Evolutionary conservation across 64 coral and sea anemone genomes (phyloP), one percentile per base, ranked within the genome.

Genomic region (Exaiptasia diaphana): DNA sequence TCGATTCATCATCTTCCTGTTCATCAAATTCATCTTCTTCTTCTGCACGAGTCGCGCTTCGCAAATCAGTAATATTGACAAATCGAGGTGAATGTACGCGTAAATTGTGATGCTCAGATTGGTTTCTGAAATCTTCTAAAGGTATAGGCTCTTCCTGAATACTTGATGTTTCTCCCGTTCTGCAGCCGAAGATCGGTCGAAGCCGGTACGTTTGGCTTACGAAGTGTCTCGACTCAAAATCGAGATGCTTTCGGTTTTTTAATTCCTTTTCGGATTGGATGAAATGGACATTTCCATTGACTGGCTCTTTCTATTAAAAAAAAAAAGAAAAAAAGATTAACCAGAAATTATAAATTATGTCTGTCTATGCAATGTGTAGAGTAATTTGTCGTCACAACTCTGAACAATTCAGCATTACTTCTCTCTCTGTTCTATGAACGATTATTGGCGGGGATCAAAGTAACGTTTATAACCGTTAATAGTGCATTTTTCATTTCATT

Each of bases 121-220:
- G 1, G 5, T 45, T 13, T 45, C n/a, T 41, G 5, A 6, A 25
- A 15, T 5, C 18, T 4, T 73, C 3, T 24, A 40, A 25, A 43
- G 69, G 7, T 1, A 73, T 15, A 0, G 38, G 69, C 18, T 41
- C 44, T 1, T 48, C 44, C 15, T 73, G 36, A 17, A 17, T 7
- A 5, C 3, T 38, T 14, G 1, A 12, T 0, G 4, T 25, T 30
- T 73, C 69, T 1, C 69, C 44, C 69, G 28, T 73, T 73, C 38
- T 41, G 40, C 69, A 73, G 20, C 69, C 69, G 38, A 73, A 49
- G 21, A 73, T 49, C 23, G 69, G 69, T 17, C 69, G 69, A 32
- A 73, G 44, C 6, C 27, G 39, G 44, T 42, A 49, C 3, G 26
- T 49, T 31, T 49, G 39, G 27, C 38, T 49, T 8, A 73, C 38